A percentile compares a stretch with the other conserved stretches of the same genome.
These are phyloP conservation scores for Panzeria rudis DNA, from an alignment of 2,888 invertebrate species.

Conservation along the genomic window DNA sequence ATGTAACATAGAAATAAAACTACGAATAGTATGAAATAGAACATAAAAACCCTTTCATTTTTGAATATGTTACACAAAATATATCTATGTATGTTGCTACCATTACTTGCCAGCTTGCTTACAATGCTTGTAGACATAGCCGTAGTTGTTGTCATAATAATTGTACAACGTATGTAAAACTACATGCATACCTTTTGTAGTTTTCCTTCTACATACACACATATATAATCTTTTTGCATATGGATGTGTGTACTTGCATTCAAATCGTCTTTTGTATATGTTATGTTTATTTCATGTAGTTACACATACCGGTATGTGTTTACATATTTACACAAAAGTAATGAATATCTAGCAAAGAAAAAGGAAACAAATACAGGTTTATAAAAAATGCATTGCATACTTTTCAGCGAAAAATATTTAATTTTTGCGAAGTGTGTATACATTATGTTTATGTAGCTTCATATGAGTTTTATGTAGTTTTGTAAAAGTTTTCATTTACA, in stretches of 20 bases:
- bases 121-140: conserved; percentile 27
- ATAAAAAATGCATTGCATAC: conserved; percentile 67
- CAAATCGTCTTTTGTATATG: conserved; percentile 2
- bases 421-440: conserved; percentile 18
- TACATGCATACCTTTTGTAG: conserved; percentile 31
- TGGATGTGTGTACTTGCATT: conserved; percentile 17
- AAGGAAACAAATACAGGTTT: conserved; percentile 39
- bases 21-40: conserved; percentile 3
- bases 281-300: conserved; percentile 34
- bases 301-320: conserved; percentile 51
- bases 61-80: conserved; percentile 60
- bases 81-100: conserved; percentile 34
- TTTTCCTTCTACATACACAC: neutral
- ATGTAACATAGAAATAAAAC: conserved; percentile 36
- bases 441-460: conserved; percentile 11
- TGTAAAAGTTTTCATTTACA: conserved; percentile 58
- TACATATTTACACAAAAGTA: conserved; percentile 61
- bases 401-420: conserved; percentile 57
- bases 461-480: neutral
- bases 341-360: conserved; percentile 57
- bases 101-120: conserved; percentile 37
- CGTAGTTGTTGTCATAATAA: neutral
- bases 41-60: conserved; percentile 37
- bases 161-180: conserved; percentile 31
- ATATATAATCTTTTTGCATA: neutral